These are phyloP conservation scores for Ramazzottius varieornatus DNA, from an alignment of 2,888 invertebrate genomes.

Conservation along the genomic window DNA sequence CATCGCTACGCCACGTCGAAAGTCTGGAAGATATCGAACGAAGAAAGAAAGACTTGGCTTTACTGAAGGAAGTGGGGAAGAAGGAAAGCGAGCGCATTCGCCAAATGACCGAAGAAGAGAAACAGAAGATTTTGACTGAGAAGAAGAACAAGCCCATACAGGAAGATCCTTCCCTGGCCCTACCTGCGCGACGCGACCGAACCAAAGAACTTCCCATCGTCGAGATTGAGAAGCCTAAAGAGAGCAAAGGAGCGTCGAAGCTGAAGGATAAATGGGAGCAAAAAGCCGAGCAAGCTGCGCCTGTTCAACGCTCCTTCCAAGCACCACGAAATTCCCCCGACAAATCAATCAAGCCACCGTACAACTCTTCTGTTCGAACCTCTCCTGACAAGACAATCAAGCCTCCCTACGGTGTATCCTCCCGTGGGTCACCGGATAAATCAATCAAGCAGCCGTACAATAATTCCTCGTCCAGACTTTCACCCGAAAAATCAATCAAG, in stretches of 20 bases:
- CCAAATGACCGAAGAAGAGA: neutral
- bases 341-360: neutral
- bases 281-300: neutral
- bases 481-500: neutral
- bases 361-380: neutral
- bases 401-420: neutral
- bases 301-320: neutral
- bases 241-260: neutral
- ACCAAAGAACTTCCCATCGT: neutral
- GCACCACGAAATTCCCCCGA: neutral
- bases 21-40: slow-evolving; percentile 2
- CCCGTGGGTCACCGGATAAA: neutral
- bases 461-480: neutral
- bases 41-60: slow-evolving; percentile 7
- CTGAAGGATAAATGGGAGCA: slow-evolving; percentile 2
- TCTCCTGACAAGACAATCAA: neutral
- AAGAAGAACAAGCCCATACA: neutral
- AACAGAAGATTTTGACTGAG: neutral
- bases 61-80: neutral
- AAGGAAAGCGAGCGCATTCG: neutral
- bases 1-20: neutral
- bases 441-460: neutral
- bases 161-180: neutral
- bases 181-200: neutral
- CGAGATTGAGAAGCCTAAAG: neutral